Evolutionary conservation across 2,113 vertebrate genomes (phyloP).

Genomic region (Pygoscelis antarcticus): DNA sequence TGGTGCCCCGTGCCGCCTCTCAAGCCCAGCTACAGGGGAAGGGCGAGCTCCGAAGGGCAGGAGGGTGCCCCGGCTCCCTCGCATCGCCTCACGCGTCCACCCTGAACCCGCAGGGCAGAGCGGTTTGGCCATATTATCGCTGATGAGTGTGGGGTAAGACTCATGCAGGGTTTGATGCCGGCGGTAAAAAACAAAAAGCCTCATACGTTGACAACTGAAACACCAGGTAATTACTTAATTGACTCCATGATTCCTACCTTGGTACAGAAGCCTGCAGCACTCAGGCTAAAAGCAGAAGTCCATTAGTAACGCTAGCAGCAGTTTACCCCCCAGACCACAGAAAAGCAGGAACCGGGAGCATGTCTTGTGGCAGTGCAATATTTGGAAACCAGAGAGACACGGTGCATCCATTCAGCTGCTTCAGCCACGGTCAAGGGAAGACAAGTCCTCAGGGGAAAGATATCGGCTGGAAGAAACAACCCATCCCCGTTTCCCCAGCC

Average conservation of each 20-base stretch:
- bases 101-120: not conserved
- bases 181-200: not conserved
- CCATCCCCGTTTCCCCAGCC: not conserved
- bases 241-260: not conserved
- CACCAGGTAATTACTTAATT: conserved; percentile 40
- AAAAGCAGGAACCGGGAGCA: not conserved
- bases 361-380: accelerated
- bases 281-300: conserved; percentile 15
- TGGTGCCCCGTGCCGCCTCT: not conserved
- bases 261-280: not conserved
- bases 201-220: not conserved
- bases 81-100: accelerated
- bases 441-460: not conserved
- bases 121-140: not conserved
- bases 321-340: not conserved
- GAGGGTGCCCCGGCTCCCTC: not conserved
- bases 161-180: not conserved
- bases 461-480: not conserved
- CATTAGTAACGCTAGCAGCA: not conserved
- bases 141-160: not conserved
- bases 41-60: not conserved
- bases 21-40: no score
- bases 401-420: not conserved
- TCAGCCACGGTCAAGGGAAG: not conserved
- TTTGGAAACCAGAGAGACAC: not conserved